phyloP scores from a whole-genome alignment of 2,888 invertebrate species.

The Octonoba sinensis region DNA sequence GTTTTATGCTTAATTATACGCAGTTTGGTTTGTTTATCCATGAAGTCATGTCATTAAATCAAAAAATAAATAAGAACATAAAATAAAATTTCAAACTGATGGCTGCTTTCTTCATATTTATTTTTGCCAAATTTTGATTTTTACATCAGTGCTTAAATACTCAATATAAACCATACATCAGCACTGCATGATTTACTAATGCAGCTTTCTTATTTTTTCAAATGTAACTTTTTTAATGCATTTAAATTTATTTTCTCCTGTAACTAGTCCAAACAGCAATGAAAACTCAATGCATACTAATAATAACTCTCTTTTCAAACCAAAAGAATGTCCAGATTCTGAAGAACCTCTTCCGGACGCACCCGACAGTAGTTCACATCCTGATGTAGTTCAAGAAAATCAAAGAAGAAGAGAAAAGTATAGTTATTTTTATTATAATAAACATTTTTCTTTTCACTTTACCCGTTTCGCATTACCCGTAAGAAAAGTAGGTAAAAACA shows the following conservation, averaged over 20 bases:
- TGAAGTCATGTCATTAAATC: too few species aligned
- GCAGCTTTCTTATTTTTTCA: too few species aligned
- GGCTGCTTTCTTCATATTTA: too few species aligned
- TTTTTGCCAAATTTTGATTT: too few species aligned
- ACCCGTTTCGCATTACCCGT: too few species aligned
- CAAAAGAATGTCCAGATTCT: slow-evolving; percentile 48
- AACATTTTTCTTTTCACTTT: not conserved
- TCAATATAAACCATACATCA: too few species aligned
- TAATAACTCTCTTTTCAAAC: slow-evolving; percentile 26
- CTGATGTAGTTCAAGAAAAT: slow-evolving; percentile 15
- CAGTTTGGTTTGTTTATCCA: too few species aligned
- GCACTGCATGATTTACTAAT: too few species aligned
- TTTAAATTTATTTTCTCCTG: slow-evolving; percentile 14
- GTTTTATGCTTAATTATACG: too few species aligned
- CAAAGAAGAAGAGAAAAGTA: slow-evolving; percentile 25
- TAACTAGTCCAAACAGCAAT: slow-evolving; percentile 19
- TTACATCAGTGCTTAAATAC: too few species aligned
- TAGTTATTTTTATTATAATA: not conserved
- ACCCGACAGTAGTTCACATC: slow-evolving; percentile 51
- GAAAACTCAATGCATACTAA: slow-evolving; percentile 37
- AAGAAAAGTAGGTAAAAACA: not conserved
- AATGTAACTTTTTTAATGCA: not conserved
- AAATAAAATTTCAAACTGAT: too few species aligned
- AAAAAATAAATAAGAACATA: too few species aligned
- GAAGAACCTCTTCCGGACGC: slow-evolving; percentile 41